Base-by-base conservation (phyloP, 2,797 vertebrate species). In the Schizopygopsis pylzovi region DNA sequence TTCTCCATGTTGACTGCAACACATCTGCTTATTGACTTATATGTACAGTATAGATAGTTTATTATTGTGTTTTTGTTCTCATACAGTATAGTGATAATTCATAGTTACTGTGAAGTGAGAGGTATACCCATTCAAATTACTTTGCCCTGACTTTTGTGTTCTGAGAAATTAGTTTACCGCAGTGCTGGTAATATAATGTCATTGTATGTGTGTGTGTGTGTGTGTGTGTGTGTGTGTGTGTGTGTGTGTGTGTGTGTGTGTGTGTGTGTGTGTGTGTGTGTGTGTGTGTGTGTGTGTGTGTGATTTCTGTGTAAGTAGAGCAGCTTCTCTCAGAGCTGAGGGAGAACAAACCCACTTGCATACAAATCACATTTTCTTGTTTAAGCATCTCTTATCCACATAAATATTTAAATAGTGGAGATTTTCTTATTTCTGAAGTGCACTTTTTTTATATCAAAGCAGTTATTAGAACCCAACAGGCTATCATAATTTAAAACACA, bases 361-460 rank as follows among this genome's bases (percentile, higher is more conserved):
- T 72, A 82, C 79, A 59, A 79, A 75, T 78, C 15, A 43, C 41
- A 78, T 52, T 70, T 84, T 75, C 71, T 49, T 76, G 65, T 68
- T 79, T 63, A 68, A 70, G 20, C 67, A 41, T 77, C 68, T 85
- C 54, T 63, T 61, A 75, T 25, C 41, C 37, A 25, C 54, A 70
- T 80, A 25, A 54, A 84, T 88, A 68, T 80, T 68, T 71, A 16
- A 82, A 47, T 13, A 56, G 37, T 49, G 5, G 59, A 54, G 68
- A 70, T 41, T 43, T 28, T 67, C 45, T 20, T 41, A 8, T 43
- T 52, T 84, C 59, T 68, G 63, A 68, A 63, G 28, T 49, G 61
- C n/a, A 25, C 3, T 3, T 54, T 15, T 41, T 52, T 22, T 56
- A 65, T 49, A 37, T 52, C 11, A 81, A 81, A 68, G 6, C 1